phyloP scores from a whole-genome alignment of 2,113 vertebrate genomes.

The Mixornis gularis region DNA sequence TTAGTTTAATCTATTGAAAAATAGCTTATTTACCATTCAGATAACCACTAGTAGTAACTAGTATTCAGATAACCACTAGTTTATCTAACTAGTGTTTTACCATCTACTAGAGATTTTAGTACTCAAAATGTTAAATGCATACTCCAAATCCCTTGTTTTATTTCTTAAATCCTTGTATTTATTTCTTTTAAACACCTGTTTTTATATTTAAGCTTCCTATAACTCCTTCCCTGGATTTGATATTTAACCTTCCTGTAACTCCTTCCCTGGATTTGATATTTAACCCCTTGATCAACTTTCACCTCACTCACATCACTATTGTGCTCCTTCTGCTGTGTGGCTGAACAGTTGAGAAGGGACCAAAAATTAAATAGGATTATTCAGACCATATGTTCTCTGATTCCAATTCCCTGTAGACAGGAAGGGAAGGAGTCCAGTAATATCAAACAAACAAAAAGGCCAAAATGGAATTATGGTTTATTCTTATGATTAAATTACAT shows the following conservation, averaged over 20 bases:
- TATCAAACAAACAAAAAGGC: background rate
- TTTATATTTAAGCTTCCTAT: background rate
- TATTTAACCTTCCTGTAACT: background rate
- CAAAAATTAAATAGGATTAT: background rate
- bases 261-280: background rate
- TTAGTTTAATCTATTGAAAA: background rate
- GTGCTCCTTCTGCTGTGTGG: background rate
- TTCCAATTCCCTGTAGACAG: background rate
- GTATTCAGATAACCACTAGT: no score
- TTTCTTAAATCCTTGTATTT: background rate
- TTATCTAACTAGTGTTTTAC: background rate
- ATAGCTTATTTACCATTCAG: background rate
- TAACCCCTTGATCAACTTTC: background rate
- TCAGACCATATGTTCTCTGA: background rate
- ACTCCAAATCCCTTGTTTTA: background rate
- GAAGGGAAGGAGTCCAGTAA: background rate
- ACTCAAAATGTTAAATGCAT: background rate
- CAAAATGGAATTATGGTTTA: background rate
- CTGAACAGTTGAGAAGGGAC: background rate
- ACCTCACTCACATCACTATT: background rate
- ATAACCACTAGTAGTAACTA: no score
- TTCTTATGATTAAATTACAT: conserved; percentile 47
- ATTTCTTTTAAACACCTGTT: background rate
- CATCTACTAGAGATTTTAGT: background rate
- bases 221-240: background rate